phyloP scores from a whole-genome alignment of 2,888 invertebrate genomes.

The Drosophila limbata region DNA sequence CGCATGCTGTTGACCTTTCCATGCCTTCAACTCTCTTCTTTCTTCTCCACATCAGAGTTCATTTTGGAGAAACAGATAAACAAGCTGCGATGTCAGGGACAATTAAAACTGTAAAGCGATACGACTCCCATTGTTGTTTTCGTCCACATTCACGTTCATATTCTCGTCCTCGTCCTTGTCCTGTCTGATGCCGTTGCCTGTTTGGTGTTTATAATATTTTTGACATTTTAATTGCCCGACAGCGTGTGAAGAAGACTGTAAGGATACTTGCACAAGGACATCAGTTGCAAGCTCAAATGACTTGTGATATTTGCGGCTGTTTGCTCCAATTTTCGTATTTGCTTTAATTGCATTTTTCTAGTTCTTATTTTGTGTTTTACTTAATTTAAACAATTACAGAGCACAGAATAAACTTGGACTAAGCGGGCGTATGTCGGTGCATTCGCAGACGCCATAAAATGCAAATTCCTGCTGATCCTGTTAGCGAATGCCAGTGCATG shows the following conservation, averaged over 20 bases:
- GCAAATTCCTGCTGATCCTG: slow-evolving; percentile 81
- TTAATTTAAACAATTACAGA: slow-evolving; percentile 73
- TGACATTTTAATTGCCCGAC: slow-evolving; percentile 72
- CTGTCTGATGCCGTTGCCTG: slow-evolving; percentile 21
- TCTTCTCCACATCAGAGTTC: background rate
- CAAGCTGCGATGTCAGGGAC: slow-evolving; percentile 60
- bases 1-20: slow-evolving; percentile 35
- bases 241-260: slow-evolving; percentile 41
- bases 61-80: slow-evolving; percentile 43
- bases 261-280: slow-evolving; percentile 51
- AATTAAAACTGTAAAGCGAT: slow-evolving; percentile 76
- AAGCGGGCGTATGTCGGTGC: slow-evolving; percentile 38
- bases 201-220: slow-evolving; percentile 59
- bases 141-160: slow-evolving; percentile 11
- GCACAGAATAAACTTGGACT: background rate
- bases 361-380: slow-evolving; percentile 32
- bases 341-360: slow-evolving; percentile 65
- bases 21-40: background rate
- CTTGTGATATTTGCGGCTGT: slow-evolving; percentile 46
- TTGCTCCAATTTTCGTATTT: slow-evolving; percentile 16
- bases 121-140: slow-evolving; percentile 35
- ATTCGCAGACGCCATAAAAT: slow-evolving; percentile 79
- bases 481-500: slow-evolving; percentile 77
- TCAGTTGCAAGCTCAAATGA: slow-evolving; percentile 45
- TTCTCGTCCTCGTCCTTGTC: slow-evolving; percentile 1